A percentile compares a stretch with the other conserved stretches of the same genome.
Evolutionary conservation across 2,797 vertebrate genomes (phyloP).

Genomic region (Oryzias dopingdopingensis): DNA sequence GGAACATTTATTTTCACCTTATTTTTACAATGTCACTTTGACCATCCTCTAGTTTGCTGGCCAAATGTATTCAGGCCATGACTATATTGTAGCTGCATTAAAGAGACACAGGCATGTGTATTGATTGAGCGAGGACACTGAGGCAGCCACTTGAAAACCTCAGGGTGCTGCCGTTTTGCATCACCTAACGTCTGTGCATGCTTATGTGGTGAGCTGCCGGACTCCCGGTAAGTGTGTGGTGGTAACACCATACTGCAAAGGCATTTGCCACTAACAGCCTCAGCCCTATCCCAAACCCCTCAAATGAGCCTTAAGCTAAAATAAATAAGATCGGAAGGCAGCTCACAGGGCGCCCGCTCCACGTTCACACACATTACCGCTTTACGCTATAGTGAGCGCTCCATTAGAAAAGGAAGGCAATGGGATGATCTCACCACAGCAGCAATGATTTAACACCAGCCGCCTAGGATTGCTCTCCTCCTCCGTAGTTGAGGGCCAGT

Average conservation of each 20-base stretch:
- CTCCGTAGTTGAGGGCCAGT: constrained; percentile 61
- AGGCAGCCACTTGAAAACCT: constrained; percentile 66
- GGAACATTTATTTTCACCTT: constrained; percentile 62
- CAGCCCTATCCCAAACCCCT: constrained; percentile 50
- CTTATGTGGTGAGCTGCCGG: constrained; percentile 74
- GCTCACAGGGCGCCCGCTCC: constrained; percentile 53
- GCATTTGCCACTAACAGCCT: constrained; percentile 62
- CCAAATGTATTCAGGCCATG: constrained; percentile 71
- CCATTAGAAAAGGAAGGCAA: constrained; percentile 69
- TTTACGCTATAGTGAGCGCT: constrained; percentile 67
- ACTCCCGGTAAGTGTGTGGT: constrained; percentile 80
- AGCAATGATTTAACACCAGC: constrained; percentile 72
- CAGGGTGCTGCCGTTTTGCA: constrained; percentile 57
- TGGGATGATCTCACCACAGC: constrained; percentile 73
- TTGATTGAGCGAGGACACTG: constrained; percentile 71
- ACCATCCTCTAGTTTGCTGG: constrained; percentile 40
- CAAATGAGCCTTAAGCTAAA: constrained; percentile 73
- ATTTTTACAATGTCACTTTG: constrained; percentile 75
- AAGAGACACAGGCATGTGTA: constrained; percentile 73
- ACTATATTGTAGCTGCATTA: constrained; percentile 76
- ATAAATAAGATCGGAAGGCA: constrained; percentile 72
- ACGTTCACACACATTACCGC: constrained; percentile 70
- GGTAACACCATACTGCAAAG: constrained; percentile 80
- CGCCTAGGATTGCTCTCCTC: constrained; percentile 60
- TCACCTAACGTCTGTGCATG: constrained; percentile 71